Base-by-base conservation (phyloP, 2,888 invertebrate species). In the Amblyjoppa proteus region DNA sequence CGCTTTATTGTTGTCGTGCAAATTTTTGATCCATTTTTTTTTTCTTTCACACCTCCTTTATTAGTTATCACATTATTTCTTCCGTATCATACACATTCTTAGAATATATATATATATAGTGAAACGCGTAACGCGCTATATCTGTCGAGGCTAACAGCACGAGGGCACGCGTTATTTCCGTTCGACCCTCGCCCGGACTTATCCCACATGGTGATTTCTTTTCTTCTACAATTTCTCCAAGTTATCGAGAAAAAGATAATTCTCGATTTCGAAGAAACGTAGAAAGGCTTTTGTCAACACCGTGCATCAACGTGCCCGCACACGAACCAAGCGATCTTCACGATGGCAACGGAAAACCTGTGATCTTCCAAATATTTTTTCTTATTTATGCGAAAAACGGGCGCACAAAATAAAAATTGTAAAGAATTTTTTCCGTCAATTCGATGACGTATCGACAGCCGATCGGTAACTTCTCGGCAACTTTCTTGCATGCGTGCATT, bases 1-100 rank as follows among this genome's bases (percentile, higher is more conserved):
- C 80, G 80, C 84, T 84, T 80, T 84, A 71, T 80, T 80, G 66
- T 80, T 75, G 70, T 80, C 76, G 75, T 76, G 64, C 75, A 66
- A 20, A 41, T 76, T 80, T 45, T 53, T 79, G 9, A 41, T 41
- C 20, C 3, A 5, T 9, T n/a, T 20, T 38, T 66, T 49, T 71
- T 41, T 76, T 51, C 53, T 56, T 66, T 51, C 45, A 34, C 45
- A 34, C 31, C 20, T 56, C 16, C 56, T 34, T 53, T 16, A 31
- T 75, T 45, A 69, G 20, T 41, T 41, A 41, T 51, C 6, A 20
- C n/a, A n/a, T 49, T 45, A 49, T 20, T 2, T 34, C 1, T 34
- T 70, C 34, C 31, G 45, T 51, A 28, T 75, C 31, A 34, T 3
- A 45, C 61, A 61, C 34, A 61, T 34, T 61, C 16, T 61, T 61